Base-by-base conservation (phyloP, 2,888 invertebrate genomes). In the Drosophila peninsularis region DNA sequence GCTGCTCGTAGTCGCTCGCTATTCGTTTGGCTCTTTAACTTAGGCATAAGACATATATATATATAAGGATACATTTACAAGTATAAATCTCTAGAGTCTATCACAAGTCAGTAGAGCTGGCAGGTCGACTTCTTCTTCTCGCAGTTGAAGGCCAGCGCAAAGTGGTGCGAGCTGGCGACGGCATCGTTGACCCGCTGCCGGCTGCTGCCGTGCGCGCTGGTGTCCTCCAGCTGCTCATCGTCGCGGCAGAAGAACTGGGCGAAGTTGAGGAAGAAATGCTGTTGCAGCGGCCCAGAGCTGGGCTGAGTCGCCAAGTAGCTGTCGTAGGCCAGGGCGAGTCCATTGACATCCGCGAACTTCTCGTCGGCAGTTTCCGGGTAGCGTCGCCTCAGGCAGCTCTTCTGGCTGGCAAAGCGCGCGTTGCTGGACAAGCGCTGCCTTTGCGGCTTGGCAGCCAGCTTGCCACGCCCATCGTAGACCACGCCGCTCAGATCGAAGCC, bases 191-290 rank as follows among this genome's bases (percentile, higher is more conserved):
- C 69, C 2, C 81, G 63, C 19, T 62, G 21, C 0, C 69, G 37
- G 34, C 57, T 84, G 14, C 42, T 41, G 3, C 88, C 81, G 13
- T 82, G 69, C 0, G 41, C 14, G 2, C 19, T n/a, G 24, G 21
- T 49, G 3, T 62, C 47, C 36, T 62, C 37, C 45, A 13, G 6
- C 17, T 32, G 34, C 2, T 52, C 21, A 3, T 44, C 49, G 10
- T 56, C 49, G n/a, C 66, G 54, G 54, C 81, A 82, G 36, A 87
- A 87, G 50, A 71, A 78, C 24, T 84, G 82, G 0, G 81, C 81
- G 24, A 81, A 65, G 56, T 78, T 81, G 0, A 69, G 34, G 10
- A 84, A 87, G 66, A 82, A 82, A 0, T 37, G 44, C 39, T 58
- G 77, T n/a, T 21, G 36, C 10, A n/a, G 3, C 7, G 32, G 0